A percentile compares a stretch with the other conserved stretches of the same genome.
Evolutionary conservation across 2,888 invertebrate species (phyloP).

Genomic region (Diadromus collaris): DNA sequence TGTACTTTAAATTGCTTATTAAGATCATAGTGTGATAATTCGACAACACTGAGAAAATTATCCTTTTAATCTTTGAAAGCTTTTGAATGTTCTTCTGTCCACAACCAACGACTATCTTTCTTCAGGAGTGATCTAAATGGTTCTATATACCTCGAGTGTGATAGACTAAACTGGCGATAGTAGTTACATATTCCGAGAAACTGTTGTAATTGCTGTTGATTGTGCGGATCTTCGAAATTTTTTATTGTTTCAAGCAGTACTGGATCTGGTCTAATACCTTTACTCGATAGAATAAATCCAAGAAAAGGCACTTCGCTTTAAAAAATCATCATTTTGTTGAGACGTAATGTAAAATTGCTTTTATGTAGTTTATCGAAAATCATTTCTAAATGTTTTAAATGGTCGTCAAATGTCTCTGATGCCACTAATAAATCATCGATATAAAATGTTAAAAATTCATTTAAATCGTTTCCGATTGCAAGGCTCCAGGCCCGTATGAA

Average conservation of each 20-base stretch:
- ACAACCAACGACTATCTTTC: slow-evolving; percentile 44
- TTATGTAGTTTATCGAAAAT: slow-evolving; percentile 61
- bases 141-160: slow-evolving; percentile 3
- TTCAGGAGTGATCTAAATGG: slow-evolving; percentile 51
- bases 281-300: slow-evolving; percentile 50
- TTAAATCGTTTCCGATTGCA: slow-evolving; percentile 64
- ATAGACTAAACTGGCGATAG: slow-evolving; percentile 47
- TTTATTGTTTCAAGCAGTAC: slow-evolving; percentile 60
- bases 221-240: slow-evolving; percentile 63
- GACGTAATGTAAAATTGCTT: slow-evolving; percentile 64
- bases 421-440: slow-evolving; percentile 71
- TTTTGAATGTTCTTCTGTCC: slow-evolving; percentile 26
- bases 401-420: slow-evolving; percentile 64
- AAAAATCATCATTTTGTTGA: slow-evolving; percentile 64
- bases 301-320: slow-evolving; percentile 42
- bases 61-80: slow-evolving; percentile 44
- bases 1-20: slow-evolving; percentile 46
- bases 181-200: slow-evolving; percentile 59
- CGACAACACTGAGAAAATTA: slow-evolving; percentile 32
- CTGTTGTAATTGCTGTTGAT: slow-evolving; percentile 64
- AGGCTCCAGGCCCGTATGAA: slow-evolving; percentile 59
- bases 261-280: slow-evolving; percentile 47
- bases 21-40: slow-evolving; percentile 29
- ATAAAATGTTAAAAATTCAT: slow-evolving; percentile 67
- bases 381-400: slow-evolving; percentile 62